Evolutionary conservation across 2,888 invertebrate genomes (phyloP).

Genomic region (Drosophila nr. fundita): DNA sequence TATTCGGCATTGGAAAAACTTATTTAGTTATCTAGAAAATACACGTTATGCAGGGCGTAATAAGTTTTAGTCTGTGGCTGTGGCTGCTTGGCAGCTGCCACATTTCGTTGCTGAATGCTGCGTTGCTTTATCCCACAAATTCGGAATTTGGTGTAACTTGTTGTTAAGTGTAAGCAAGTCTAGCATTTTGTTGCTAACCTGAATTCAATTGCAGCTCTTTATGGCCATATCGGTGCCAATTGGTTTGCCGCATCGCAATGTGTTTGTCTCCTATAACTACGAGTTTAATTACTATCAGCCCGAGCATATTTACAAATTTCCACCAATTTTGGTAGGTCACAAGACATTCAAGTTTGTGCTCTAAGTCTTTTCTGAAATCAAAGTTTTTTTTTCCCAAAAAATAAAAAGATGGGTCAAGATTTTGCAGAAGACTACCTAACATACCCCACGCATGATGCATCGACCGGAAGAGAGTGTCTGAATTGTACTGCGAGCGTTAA

Average conservation of each 20-base stretch:
- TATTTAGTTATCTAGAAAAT: background rate
- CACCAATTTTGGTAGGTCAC: slow-evolving; percentile 74
- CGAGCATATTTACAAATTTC: slow-evolving; percentile 84
- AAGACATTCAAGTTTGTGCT: slow-evolving; percentile 13
- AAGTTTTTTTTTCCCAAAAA: background rate
- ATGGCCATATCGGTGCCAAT: slow-evolving; percentile 90
- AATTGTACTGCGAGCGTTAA: slow-evolving; percentile 56
- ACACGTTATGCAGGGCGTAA: slow-evolving; percentile 14
- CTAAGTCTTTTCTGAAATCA: slow-evolving; percentile 15
- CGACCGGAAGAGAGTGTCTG: slow-evolving; percentile 39
- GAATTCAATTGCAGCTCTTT: slow-evolving; percentile 86
- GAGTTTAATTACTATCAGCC: slow-evolving; percentile 89
- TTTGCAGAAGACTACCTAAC: slow-evolving; percentile 62
- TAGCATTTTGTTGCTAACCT: background rate
- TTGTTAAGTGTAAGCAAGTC: background rate
- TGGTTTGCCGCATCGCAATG: slow-evolving; percentile 89
- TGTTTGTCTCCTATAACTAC: slow-evolving; percentile 91
- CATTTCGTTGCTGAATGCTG: slow-evolving; percentile 3
- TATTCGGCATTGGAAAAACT: background rate
- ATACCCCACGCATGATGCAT: slow-evolving; percentile 35
- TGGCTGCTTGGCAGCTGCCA: slow-evolving; percentile 12
- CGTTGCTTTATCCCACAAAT: slow-evolving; percentile 65
- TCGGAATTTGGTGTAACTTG: slow-evolving; percentile 71
- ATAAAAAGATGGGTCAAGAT: slow-evolving; percentile 60
- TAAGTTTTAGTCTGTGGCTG: background rate